phyloP scores from a whole-genome alignment of 2,888 invertebrate genomes.

The Dendrolimus houi region DNA sequence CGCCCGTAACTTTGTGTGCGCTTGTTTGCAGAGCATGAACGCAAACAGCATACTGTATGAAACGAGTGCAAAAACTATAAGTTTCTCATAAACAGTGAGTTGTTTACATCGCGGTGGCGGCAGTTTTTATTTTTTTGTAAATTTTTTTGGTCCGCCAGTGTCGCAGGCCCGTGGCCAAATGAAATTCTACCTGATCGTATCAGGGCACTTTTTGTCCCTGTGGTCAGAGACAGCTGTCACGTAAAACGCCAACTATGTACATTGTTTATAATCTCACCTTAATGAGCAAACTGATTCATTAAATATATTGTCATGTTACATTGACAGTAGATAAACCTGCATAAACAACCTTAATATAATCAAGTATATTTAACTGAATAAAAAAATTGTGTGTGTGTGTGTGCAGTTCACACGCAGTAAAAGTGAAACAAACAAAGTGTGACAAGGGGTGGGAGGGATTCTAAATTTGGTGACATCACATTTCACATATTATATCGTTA shows the following conservation, averaged over 20 bases:
- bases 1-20: slow-evolving; percentile 21
- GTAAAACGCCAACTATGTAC: slow-evolving; percentile 46
- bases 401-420: no score
- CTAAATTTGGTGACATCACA: no score
- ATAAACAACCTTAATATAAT: background rate
- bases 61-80: slow-evolving; percentile 36
- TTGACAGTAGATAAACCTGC: background rate
- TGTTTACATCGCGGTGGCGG: slow-evolving; percentile 53
- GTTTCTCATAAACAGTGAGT: slow-evolving; percentile 49
- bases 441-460: no score
- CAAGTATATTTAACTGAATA: no score
- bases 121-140: slow-evolving; percentile 36
- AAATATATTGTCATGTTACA: background rate
- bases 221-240: slow-evolving; percentile 70
- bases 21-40: slow-evolving; percentile 32
- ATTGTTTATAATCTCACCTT: slow-evolving; percentile 53
- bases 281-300: slow-evolving; percentile 22
- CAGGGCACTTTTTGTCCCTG: slow-evolving; percentile 65
- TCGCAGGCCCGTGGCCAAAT: slow-evolving; percentile 51
- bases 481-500: no score
- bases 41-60: slow-evolving; percentile 30
- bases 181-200: slow-evolving; percentile 74
- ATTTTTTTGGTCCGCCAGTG: slow-evolving; percentile 44
- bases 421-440: no score
- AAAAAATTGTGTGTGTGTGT: no score